A percentile compares a stretch with the other conserved stretches of the same genome.
phyloP scores from a whole-genome alignment of 2,113 vertebrate genomes.

The Petroica traversi region DNA sequence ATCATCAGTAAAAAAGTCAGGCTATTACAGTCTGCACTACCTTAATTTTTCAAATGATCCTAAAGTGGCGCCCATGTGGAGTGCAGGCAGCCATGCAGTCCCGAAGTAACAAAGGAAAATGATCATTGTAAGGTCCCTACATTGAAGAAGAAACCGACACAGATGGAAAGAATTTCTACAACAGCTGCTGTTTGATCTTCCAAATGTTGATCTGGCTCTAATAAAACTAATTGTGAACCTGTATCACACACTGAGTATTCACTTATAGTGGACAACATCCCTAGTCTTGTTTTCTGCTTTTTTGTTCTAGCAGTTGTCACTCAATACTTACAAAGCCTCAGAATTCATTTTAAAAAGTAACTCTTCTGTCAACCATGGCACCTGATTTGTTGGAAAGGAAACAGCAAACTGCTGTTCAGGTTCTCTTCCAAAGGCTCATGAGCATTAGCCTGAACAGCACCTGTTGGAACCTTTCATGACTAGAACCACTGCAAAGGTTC shows the following conservation, averaged over 20 bases:
- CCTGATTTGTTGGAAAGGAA: neutral
- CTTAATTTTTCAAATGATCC: constrained; percentile 54
- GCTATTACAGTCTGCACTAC: constrained; percentile 15
- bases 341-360: neutral
- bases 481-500: neutral
- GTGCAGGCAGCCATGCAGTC: constrained; percentile 39
- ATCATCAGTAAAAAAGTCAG: neutral
- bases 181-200: constrained; percentile 69
- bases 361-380: neutral
- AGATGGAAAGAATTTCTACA: constrained; percentile 62
- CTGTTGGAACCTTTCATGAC: neutral
- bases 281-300: neutral
- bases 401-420: neutral
- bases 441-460: neutral
- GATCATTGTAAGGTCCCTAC: constrained; percentile 55
- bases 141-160: constrained; percentile 50
- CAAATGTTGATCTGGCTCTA: constrained; percentile 66
- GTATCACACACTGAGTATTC: constrained; percentile 22
- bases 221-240: constrained; percentile 69
- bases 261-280: neutral
- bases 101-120: constrained; percentile 50
- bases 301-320: neutral
- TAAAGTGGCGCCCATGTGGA: constrained; percentile 45
- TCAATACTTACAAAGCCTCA: neutral
- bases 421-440: neutral